These are phyloP conservation scores for Periphyllus acericola DNA, from an alignment of 2,888 invertebrate species.

Conservation along the genomic window DNA sequence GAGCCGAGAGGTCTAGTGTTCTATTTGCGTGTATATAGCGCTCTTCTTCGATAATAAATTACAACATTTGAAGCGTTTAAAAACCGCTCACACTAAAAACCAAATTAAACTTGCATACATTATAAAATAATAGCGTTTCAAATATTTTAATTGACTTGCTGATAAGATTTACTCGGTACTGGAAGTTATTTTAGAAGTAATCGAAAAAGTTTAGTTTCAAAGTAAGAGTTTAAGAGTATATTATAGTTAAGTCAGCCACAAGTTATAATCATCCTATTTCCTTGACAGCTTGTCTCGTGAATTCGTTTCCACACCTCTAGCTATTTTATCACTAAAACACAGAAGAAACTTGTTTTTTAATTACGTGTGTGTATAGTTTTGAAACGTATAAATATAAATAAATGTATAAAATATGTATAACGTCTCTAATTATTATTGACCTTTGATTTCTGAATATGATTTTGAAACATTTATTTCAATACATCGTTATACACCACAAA, in stretches of 20 bases:
- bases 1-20: neutral
- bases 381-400: too few relatives aligned
- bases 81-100: neutral
- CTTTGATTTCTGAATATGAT: too few relatives aligned
- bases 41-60: neutral
- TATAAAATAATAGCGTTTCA: neutral
- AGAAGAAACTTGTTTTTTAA: neutral
- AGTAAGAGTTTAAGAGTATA: neutral
- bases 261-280: neutral
- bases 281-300: neutral
- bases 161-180: neutral
- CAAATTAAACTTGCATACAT: neutral
- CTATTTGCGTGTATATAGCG: neutral
- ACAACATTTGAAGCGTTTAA: neutral
- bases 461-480: too few relatives aligned
- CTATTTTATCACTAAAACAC: constrained; percentile 6
- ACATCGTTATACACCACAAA: too few relatives aligned
- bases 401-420: too few relatives aligned
- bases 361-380: too few relatives aligned
- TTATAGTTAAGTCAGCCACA: constrained; percentile 6
- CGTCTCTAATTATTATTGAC: too few relatives aligned
- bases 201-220: constrained; percentile 26
- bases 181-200: constrained; percentile 7
- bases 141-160: neutral
- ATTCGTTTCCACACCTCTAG: neutral